phyloP scores from a whole-genome alignment of 2,888 invertebrate genomes.

The Liopterus haemorrhoidalis region DNA sequence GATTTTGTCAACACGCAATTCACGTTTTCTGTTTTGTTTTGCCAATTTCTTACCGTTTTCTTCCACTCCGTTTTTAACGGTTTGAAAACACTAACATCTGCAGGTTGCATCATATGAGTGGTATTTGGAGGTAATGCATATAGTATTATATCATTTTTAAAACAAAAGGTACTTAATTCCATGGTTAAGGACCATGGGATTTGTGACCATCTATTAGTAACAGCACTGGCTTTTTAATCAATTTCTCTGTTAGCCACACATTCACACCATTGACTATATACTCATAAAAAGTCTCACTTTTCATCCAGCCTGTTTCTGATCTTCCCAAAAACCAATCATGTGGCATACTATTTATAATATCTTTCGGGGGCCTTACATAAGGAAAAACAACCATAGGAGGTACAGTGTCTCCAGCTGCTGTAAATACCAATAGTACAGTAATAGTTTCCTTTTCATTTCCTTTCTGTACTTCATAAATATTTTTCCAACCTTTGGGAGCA shows the following conservation, averaged over 20 bases:
- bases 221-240: constrained; percentile 33
- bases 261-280: constrained; percentile 26
- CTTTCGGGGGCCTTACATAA: constrained; percentile 26
- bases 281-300: constrained; percentile 30
- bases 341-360: constrained; percentile 28
- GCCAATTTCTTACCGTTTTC: too few species aligned
- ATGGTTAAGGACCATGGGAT: constrained; percentile 33
- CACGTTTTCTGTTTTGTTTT: constrained; percentile 28
- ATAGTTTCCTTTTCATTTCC: too few species aligned
- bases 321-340: constrained; percentile 23
- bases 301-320: constrained; percentile 38
- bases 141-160: constrained; percentile 35
- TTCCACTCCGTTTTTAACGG: too few species aligned
- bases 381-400: constrained; percentile 27
- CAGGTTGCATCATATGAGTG: constrained; percentile 33
- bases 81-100: too few species aligned
- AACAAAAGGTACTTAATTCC: too few species aligned
- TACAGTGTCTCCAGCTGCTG: too few species aligned
- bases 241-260: constrained; percentile 17
- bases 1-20: constrained; percentile 31
- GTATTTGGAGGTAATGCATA: constrained; percentile 33
- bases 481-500: too few species aligned
- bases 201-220: constrained; percentile 35
- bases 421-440: too few species aligned
- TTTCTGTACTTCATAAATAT: too few species aligned